phyloP scores from a whole-genome alignment of 2,888 invertebrate genomes.

The Amorpha juglandis region DNA sequence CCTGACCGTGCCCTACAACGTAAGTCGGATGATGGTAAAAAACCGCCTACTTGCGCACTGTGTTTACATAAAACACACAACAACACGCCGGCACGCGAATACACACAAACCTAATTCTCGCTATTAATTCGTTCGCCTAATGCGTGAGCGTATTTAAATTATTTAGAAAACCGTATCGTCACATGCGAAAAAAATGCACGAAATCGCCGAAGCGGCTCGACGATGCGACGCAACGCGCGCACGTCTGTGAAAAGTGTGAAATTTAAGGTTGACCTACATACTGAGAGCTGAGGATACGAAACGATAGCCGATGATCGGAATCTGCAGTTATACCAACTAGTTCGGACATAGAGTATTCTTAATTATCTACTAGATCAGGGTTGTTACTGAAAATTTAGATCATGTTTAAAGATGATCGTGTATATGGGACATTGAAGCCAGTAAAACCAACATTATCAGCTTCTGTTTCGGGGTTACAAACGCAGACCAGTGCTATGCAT shows the following conservation, averaged over 20 bases:
- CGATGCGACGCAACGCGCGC: slow-evolving; percentile 22
- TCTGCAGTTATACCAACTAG: neutral
- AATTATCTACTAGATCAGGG: neutral
- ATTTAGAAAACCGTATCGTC: slow-evolving; percentile 81
- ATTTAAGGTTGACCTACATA: slow-evolving; percentile 25
- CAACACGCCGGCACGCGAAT: slow-evolving; percentile 54
- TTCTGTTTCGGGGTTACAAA: too few species aligned
- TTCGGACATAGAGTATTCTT: neutral
- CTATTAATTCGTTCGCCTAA: slow-evolving; percentile 65
- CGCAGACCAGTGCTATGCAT: too few species aligned
- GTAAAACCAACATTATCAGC: too few species aligned
- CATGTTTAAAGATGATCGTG: neutral
- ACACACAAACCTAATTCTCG: slow-evolving; percentile 70
- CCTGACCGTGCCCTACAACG: slow-evolving; percentile 67
- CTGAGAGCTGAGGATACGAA: neutral
- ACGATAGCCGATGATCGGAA: neutral
- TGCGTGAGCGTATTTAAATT: slow-evolving; percentile 80
- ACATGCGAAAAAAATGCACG: slow-evolving; percentile 80
- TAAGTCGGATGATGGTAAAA: slow-evolving; percentile 49
- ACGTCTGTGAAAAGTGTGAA: slow-evolving; percentile 20
- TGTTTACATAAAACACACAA: slow-evolving; percentile 45
- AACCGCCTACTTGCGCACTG: slow-evolving; percentile 26
- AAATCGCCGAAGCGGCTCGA: slow-evolving; percentile 74
- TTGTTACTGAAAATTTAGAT: neutral
- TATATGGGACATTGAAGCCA: too few species aligned